These are phyloP conservation scores for Arrhamphus sclerolepis DNA, from an alignment of 2,797 vertebrate genomes.

Conservation along the genomic window DNA sequence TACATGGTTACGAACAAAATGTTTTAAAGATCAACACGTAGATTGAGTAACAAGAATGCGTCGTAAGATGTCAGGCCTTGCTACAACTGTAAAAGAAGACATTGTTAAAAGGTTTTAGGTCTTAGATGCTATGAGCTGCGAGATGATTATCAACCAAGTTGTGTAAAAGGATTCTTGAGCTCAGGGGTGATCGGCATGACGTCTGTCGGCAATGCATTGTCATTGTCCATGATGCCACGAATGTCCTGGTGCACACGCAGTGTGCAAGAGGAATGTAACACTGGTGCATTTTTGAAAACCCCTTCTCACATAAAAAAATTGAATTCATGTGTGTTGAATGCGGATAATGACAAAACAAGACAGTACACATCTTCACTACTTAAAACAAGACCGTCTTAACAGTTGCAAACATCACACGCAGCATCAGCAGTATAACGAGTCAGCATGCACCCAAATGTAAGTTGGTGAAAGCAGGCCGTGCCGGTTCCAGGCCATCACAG, in stretches of 20 bases:
- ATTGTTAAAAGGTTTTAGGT: constrained; percentile 5
- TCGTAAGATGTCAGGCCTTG: constrained; percentile 14
- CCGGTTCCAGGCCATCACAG: neutral
- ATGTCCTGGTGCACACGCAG: neutral
- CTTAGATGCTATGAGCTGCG: constrained; percentile 5
- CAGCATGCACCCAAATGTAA: neutral
- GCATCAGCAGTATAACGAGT: neutral
- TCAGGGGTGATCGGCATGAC: constrained; percentile 14
- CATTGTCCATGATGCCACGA: neutral
- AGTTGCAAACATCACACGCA: too few species aligned
- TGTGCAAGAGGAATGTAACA: constrained; percentile 3
- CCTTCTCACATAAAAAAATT: constrained; percentile 3
- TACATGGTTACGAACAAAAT: constrained; percentile 17
- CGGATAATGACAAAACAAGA: neutral
- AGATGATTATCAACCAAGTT: constrained; percentile 33
- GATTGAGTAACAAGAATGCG: constrained; percentile 2
- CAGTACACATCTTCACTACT: neutral
- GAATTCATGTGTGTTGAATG: constrained; percentile 2
- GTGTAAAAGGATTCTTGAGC: constrained; percentile 17
- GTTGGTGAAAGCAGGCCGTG: neutral
- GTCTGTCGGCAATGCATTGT: constrained; percentile 21
- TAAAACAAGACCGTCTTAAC: neutral
- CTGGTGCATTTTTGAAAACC: neutral
- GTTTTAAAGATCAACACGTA: constrained; percentile 8
- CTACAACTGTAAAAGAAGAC: constrained; percentile 12